Evolutionary conservation across 2,797 vertebrate genomes (phyloP), one percentile per base, ranked within the genome.

Genomic region (Syngnathus rostellatus): DNA sequence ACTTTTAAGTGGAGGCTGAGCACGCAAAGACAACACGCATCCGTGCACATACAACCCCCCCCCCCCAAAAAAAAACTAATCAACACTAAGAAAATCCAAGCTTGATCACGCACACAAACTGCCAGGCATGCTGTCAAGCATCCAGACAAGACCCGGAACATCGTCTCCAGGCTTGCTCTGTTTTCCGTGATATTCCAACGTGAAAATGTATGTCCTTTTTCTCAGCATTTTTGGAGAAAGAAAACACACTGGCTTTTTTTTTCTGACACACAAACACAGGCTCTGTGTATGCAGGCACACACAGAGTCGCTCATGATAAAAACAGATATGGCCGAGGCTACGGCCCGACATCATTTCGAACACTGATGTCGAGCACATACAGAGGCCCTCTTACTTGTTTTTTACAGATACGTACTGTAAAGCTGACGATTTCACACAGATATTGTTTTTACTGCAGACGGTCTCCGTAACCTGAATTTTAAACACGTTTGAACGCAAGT

Each of bases 61-160:
- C 23, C 23, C 69, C 41, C 38, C 53, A 4, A 4, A 31, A 31
- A 31, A 31, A 31, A 31, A 82, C 68, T 73, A 60, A 77, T 19
- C 59, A 68, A 23, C 21, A 68, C 31, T 51, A 11, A 71, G 68
- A 73, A 71, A 77, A 78, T 50, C 69, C 25, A 63, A 77, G 73
- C 69, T 74, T 57, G 16, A 74, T 67, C 72, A 63, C 60, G n/a
- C 41, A 45, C 71, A 65, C 70, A 77, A 72, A 78, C 79, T 80
- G 78, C 73, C 76, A 80, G 81, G 84, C 87, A 89, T 78, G 83
- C 82, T 77, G 86, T 86, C 48, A 70, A 89, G 84, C 85, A 87
- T 90, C 81, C 89, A 31, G 79, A 89, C 87, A 88, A 84, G 87
- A 88, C 86, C 72, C 81, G 88, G 58, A 40, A 39, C 57, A 59